Evolutionary conservation across 2,888 invertebrate genomes (phyloP), one percentile per base, ranked within the genome.

Genomic region (Sepiola atlantica): DNA sequence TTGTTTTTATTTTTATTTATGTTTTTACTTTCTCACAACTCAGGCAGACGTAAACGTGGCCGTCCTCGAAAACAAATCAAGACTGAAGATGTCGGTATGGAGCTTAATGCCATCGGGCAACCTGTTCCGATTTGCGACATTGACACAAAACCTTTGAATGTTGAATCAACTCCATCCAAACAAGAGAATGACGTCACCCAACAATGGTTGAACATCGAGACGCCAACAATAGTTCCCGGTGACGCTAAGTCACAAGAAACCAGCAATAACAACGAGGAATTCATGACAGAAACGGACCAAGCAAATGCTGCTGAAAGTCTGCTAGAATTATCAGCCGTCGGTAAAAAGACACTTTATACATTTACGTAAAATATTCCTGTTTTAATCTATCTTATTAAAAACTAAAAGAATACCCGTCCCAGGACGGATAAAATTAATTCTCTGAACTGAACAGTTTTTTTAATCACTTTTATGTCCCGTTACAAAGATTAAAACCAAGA

Each of bases 241-340:
- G 35, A 90, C 18, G 55, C 94, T 0, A 61, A 94, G 61, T 54
- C 61, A 45, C 45, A 45, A 45, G 8, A 45, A 45, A 45, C 12
- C 55, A 28, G 20, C 24, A 45, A 55, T 45, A 92, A n/a, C 21
- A 92, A 32, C 14, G 16, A 54, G 14, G 55, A 92, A 18, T 35
- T 92, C 16, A 55, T 77, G 16, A 91, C 94, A 20, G 94, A 94
- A 10, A 95, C 95, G 57, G 96, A 96, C 93, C 95, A 96, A 94
- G 96, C 95, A 94, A 97, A 96, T 95, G 97, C 96, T 55, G 97
- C 97, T 32, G 97, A 97, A 94, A 97, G 97, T 0, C 95, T 97
- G 35, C 95, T 97, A 18, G 97, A 97, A 95, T 96, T 97, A 55
- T 97, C 97, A 12, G 97, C 97, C 95, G 96, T 96, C 95, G 97